These are phyloP conservation scores for Stenopsyche tienmushanensis DNA, from an alignment of 1,140 invertebrate genomes.

Conservation along the genomic window DNA sequence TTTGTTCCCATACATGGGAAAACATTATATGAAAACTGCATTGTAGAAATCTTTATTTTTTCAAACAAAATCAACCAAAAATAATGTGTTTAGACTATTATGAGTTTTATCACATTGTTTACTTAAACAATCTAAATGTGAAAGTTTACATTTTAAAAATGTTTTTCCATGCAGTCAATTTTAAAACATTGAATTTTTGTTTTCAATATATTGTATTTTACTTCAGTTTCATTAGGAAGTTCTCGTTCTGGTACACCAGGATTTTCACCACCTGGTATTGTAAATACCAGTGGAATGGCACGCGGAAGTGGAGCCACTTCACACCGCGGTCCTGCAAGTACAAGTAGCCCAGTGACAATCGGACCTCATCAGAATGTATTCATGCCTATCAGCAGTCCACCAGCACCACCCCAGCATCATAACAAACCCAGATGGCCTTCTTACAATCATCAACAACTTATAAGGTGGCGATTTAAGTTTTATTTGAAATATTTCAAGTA, in stretches of 20 bases:
- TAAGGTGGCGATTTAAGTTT: conserved; percentile 53
- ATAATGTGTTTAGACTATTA: too few species aligned
- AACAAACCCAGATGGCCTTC: conserved; percentile 47
- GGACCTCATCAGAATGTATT: conserved; percentile 76
- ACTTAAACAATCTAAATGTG: too few species aligned
- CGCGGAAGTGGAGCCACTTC: conserved; percentile 2
- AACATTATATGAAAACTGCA: too few species aligned
- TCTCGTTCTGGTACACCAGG: conserved; percentile 87
- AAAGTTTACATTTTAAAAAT: conserved; percentile 43
- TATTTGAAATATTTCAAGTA: background rate
- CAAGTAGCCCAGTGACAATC: conserved; percentile 57
- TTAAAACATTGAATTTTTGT: background rate
- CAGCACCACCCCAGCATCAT: conserved; percentile 51
- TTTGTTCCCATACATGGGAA: too few species aligned
- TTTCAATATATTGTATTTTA: conserved; percentile 36
- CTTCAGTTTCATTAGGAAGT: conserved; percentile 85
- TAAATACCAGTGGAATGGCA: conserved; percentile 35
- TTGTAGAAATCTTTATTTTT: too few species aligned
- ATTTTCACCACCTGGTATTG: conserved; percentile 72
- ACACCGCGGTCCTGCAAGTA: background rate
- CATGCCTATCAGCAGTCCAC: conserved; percentile 78
- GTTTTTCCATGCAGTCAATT: conserved; percentile 41
- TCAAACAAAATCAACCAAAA: too few species aligned
- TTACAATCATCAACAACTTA: conserved; percentile 60
- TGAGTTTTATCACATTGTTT: too few species aligned